phyloP scores from a whole-genome alignment of 2,888 invertebrate genomes.

The Dysmachus trigonus region DNA sequence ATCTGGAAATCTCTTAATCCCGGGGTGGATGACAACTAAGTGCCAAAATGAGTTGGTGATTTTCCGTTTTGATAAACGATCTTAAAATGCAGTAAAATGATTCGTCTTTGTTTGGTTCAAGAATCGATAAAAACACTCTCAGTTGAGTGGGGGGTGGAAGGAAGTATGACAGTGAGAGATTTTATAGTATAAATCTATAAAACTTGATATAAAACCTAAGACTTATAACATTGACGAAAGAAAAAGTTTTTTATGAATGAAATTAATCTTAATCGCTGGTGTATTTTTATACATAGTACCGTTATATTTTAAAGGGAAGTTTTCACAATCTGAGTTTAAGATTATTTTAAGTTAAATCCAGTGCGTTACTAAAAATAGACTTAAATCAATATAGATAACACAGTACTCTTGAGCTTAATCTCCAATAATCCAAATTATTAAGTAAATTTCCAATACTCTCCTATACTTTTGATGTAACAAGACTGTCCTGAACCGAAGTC shows the following conservation, averaged over 20 bases:
- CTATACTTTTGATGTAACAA: too few species aligned
- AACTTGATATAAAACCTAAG: background rate
- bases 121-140: background rate
- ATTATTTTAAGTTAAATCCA: too few species aligned
- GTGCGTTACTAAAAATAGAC: too few species aligned
- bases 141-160: background rate
- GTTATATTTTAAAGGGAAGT: background rate
- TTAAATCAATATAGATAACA: too few species aligned
- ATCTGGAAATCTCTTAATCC: slow-evolving; percentile 33
- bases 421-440: too few species aligned
- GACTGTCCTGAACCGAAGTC: too few species aligned
- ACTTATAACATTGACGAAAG: too few species aligned
- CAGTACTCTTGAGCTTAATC: too few species aligned
- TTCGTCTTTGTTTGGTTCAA: background rate
- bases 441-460: too few species aligned
- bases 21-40: slow-evolving; percentile 32
- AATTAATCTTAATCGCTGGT: background rate
- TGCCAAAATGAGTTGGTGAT: slow-evolving; percentile 40
- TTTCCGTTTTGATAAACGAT: slow-evolving; percentile 32
- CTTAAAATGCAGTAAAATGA: background rate
- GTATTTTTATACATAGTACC: background rate
- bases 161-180: background rate
- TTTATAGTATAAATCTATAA: background rate
- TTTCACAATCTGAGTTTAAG: too few species aligned
- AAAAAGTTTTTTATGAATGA: too few species aligned